phyloP scores from a whole-genome alignment of 2,888 invertebrate species.

The Campoletis raptor region DNA sequence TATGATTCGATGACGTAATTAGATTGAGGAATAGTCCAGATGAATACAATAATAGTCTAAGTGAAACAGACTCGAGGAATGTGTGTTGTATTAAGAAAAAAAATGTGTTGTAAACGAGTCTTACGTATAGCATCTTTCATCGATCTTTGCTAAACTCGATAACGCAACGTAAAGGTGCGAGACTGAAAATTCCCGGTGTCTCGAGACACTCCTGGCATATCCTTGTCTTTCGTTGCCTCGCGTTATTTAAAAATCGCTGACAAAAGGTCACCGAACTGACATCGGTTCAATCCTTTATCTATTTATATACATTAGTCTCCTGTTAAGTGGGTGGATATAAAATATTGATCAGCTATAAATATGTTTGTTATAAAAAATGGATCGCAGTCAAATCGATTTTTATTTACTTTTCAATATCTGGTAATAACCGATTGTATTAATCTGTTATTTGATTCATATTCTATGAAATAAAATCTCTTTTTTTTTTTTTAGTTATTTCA shows the following conservation, averaged over 20 bases:
- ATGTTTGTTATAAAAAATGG: neutral
- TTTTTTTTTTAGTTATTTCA: neutral
- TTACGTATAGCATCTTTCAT: slow-evolving; percentile 28
- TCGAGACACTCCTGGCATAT: slow-evolving; percentile 26
- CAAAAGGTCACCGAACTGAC: slow-evolving; percentile 62
- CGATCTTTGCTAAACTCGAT: slow-evolving; percentile 33
- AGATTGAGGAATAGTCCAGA: slow-evolving; percentile 43
- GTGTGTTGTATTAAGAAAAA: slow-evolving; percentile 33
- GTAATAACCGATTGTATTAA: neutral
- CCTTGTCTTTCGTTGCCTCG: slow-evolving; percentile 37
- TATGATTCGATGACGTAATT: slow-evolving; percentile 46
- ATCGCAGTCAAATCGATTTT: neutral
- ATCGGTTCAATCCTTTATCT: slow-evolving; percentile 24
- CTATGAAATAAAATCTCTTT: neutral
- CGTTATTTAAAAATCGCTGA: slow-evolving; percentile 14
- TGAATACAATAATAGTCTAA: neutral
- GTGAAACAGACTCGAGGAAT: slow-evolving; percentile 50
- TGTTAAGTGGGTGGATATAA: neutral
- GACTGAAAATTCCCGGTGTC: slow-evolving; percentile 38
- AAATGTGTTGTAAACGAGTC: slow-evolving; percentile 37
- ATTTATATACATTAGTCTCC: slow-evolving; percentile 2
- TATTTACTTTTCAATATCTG: neutral
- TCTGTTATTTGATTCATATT: neutral
- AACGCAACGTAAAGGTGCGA: slow-evolving; percentile 34
- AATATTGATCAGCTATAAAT: neutral